phyloP scores from a whole-genome alignment of 2,113 vertebrate species.

The Aix galericulata region DNA sequence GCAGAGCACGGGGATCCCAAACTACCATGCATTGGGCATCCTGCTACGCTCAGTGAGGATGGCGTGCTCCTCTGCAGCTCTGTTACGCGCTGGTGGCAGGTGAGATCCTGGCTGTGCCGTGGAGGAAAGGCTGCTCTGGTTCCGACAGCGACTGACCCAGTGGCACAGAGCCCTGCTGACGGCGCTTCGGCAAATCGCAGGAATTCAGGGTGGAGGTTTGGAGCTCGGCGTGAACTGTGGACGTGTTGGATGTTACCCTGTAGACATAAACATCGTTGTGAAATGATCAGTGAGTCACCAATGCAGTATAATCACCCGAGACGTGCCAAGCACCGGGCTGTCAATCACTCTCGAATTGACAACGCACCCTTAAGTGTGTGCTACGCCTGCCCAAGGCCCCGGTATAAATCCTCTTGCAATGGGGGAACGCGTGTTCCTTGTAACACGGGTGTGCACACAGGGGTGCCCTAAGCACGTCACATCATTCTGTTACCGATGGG shows the following conservation, averaged over 20 bases:
- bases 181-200: not conserved
- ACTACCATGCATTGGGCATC: not conserved
- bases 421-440: not conserved
- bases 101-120: not conserved
- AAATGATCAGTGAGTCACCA: slow-evolving; percentile 11
- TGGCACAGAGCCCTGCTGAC: not conserved
- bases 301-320: not conserved
- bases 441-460: not conserved
- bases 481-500: not conserved
- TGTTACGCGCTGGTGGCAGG: not conserved
- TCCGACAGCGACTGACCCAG: not conserved
- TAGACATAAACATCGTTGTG: not conserved
- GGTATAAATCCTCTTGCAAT: not conserved
- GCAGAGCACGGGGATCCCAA: not conserved
- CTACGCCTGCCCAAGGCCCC: not conserved
- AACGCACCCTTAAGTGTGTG: not conserved
- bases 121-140: not conserved
- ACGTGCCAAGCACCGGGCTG: not conserved
- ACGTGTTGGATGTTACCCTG: not conserved
- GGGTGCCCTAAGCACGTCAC: not conserved
- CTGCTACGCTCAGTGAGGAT: not conserved
- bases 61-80: not conserved
- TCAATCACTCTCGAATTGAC: slow-evolving; percentile 4
- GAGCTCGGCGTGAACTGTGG: rapidly evolving
- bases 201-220: not conserved